Base-by-base conservation (phyloP, 2,113 vertebrate species). In the Strigops habroptila region DNA sequence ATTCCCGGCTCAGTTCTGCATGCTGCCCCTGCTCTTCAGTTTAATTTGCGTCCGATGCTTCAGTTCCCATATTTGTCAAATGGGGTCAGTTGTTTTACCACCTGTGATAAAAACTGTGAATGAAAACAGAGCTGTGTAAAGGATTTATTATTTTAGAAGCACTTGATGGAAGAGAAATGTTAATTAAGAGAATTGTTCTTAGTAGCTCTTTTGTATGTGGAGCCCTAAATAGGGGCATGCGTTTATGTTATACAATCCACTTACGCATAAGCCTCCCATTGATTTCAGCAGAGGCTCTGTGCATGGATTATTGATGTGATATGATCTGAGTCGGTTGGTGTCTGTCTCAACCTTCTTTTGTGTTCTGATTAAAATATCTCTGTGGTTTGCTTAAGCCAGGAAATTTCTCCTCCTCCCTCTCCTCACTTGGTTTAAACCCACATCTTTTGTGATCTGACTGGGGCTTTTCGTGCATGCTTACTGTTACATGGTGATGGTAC, bases 261-360 rank as follows among this genome's bases (percentile, higher is more conserved):
- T 94, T 86, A 52, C 1, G 33, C 75, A 94, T 92, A 96, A 92
- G 81, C 88, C 87, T 91, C 43, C 77, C 76, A 62, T 91, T 97
- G 96, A 94, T 92, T 96, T 68, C 76, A 76, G 64, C 81, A 63
- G 86, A 51, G 78, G 59, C 92, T 71, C 57, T 96, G 73, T 82
- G 82, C 60, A 3, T 91, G 94, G 91, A 95, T 95, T 91, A 96
- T 90, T 79, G 86, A 93, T 96, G 95, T 0, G 77, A 82, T 95
- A 90, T 81, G 93, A 95, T 94, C 91, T 27, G 16, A 91, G 79
- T 93, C 94, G 96, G 79, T 95, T 87, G 88, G 89, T 90, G 67
- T 91, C 94, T 92, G 57, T 84, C 91, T 95, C 91, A 86, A 16
- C 70, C 69, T 79, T 69, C 88, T 76, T 89, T 95, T 96, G 75